Conservation (phyloP, 1,140 invertebrate genomes). For the Dreissena polymorpha region DNA sequence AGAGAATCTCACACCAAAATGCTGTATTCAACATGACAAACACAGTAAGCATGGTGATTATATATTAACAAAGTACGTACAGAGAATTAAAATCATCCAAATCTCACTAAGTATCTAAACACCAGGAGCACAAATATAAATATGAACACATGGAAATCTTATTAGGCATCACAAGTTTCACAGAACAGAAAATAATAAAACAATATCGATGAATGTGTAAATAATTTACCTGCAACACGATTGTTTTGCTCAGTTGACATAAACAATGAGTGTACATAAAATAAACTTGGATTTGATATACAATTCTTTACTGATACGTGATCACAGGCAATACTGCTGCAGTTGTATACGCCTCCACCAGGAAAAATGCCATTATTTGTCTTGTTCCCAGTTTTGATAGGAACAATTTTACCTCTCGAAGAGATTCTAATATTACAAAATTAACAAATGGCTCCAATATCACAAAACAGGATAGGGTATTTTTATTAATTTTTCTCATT, state of each 20-base stretch:
- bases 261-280: not conserved
- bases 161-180: conserved; percentile 1
- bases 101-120: not conserved
- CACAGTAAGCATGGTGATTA: not conserved
- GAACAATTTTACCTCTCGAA: too few species aligned
- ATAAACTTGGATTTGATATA: conserved; percentile 8
- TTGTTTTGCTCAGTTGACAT: conserved; percentile 12
- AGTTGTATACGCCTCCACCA: not conserved
- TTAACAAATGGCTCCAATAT: too few species aligned
- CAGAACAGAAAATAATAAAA: conserved; percentile 5
- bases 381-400: too few species aligned
- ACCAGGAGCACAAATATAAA: conserved; percentile 7
- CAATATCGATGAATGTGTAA: conserved; percentile 8
- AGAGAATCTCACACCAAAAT: conserved; percentile 5
- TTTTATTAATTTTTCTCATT: too few species aligned
- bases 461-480: too few species aligned
- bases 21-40: conserved; percentile 8
- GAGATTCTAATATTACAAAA: too few species aligned
- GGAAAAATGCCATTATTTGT: not conserved
- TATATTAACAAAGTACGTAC: conserved; percentile 2
- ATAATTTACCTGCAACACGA: not conserved
- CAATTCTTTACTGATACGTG: not conserved
- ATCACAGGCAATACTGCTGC: conserved; percentile 9
- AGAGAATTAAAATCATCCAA: conserved; percentile 2
- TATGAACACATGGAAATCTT: conserved; percentile 12